Percentiles rank a stretch among this genome's conserved stretches.
Conservation (phyloP, 2,888 invertebrate genomes). For the Lasius fuliginosus region DNA sequence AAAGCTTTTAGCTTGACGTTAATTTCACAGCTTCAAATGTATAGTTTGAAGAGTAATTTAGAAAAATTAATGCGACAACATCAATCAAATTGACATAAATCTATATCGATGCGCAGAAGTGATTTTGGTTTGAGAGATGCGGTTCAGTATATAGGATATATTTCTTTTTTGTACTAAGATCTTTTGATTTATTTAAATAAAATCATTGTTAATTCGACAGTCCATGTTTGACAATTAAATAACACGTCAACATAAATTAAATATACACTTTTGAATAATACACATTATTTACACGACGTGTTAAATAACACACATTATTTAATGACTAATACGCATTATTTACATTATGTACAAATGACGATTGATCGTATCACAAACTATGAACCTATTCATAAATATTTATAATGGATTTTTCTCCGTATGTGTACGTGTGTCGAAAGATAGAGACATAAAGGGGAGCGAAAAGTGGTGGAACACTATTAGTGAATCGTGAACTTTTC, state of each 20-base stretch:
- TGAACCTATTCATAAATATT: constrained; percentile 76
- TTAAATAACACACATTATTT: constrained; percentile 52
- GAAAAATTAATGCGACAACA: not conserved
- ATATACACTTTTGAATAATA: constrained; percentile 52
- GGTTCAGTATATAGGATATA: not conserved
- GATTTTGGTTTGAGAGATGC: not conserved
- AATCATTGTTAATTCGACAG: not conserved
- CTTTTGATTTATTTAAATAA: constrained; percentile 25
- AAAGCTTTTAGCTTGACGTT: not conserved
- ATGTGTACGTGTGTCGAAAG: constrained; percentile 54
- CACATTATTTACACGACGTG: constrained; percentile 73
- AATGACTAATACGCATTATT: constrained; percentile 64
- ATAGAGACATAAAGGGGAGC: constrained; percentile 63
- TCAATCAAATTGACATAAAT: not conserved
- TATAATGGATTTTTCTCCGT: constrained; percentile 81
- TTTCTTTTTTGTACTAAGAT: not conserved
- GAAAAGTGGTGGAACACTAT: constrained; percentile 75
- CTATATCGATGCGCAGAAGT: not conserved
- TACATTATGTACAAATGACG: constrained; percentile 73
- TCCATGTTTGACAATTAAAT: not conserved
- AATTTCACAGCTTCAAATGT: not conserved
- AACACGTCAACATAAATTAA: not conserved
- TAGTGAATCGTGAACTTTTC: constrained; percentile 80
- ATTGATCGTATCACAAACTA: constrained; percentile 51
- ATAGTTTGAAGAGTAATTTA: not conserved